These are phyloP conservation scores for Glaucidium brasilianum DNA, from an alignment of 2,113 vertebrate genomes.

Conservation along the genomic window DNA sequence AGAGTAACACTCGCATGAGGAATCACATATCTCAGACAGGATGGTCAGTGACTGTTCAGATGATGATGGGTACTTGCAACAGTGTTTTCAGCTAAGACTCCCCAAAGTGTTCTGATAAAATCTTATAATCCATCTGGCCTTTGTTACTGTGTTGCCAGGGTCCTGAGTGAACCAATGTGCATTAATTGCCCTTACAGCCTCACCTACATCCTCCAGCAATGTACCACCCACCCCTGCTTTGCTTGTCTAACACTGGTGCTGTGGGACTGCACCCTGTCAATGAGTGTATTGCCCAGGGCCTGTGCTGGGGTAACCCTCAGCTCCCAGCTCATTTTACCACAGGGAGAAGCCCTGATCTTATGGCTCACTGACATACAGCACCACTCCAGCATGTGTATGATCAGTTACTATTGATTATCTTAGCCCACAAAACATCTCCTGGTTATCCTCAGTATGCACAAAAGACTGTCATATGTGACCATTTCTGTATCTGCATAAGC, in stretches of 20 bases:
- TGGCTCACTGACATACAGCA: not conserved
- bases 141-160: not conserved
- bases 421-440: not conserved
- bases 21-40: not conserved
- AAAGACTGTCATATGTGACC: not conserved
- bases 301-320: not conserved
- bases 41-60: not conserved
- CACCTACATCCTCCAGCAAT: not conserved
- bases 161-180: not conserved
- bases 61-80: not conserved
- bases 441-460: not conserved
- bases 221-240: not conserved
- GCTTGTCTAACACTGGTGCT: not conserved
- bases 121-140: not conserved
- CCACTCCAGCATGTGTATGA: rapidly evolving
- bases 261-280: not conserved
- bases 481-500: not conserved
- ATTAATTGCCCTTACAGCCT: not conserved
- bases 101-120: not conserved
- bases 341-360: not conserved
- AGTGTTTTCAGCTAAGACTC: not conserved
- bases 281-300: rapidly evolving
- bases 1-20: too few relatives aligned
- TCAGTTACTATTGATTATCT: not conserved
- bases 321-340: not conserved